phyloP scores from a whole-genome alignment of 2,113 vertebrate species.

The Pelecanus crispus region DNA sequence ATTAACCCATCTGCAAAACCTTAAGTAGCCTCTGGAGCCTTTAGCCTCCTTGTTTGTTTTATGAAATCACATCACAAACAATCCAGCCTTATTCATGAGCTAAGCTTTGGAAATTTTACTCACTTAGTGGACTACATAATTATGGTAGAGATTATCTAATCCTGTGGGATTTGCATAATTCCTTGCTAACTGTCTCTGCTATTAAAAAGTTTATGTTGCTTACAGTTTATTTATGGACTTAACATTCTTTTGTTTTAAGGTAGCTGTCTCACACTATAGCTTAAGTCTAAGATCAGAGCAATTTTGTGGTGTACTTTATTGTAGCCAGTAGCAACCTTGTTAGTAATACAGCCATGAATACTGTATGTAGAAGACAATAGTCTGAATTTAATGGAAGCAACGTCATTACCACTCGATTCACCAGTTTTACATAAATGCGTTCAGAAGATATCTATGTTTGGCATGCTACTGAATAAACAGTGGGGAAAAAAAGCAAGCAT shows the following conservation, averaged over 20 bases:
- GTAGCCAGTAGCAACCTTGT: not conserved
- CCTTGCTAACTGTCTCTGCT: not conserved
- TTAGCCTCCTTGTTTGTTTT: slow-evolving; percentile 14
- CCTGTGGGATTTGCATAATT: not conserved
- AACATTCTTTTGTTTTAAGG: not conserved
- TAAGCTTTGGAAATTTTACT: not conserved
- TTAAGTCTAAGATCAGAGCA: not conserved
- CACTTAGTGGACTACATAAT: not conserved
- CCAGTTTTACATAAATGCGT: not conserved
- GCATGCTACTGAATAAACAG: not conserved
- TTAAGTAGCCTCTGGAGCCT: not conserved
- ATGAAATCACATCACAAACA: slow-evolving; percentile 28
- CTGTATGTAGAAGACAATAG: not conserved
- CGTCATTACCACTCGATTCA: not conserved
- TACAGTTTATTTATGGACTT: not conserved
- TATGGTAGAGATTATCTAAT: not conserved
- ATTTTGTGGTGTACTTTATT: not conserved
- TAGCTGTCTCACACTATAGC: not conserved
- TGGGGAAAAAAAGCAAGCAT: not conserved
- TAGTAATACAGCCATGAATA: not conserved
- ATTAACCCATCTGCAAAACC: slow-evolving; percentile 5
- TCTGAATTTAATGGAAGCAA: not conserved
- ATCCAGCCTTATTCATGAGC: not conserved
- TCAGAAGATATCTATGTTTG: not conserved
- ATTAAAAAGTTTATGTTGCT: not conserved